A percentile compares a stretch with the other conserved stretches of the same genome.
These are phyloP conservation scores for Trachymyrmex septentrionalis DNA, from an alignment of 1,140 invertebrate species.

Conservation along the genomic window DNA sequence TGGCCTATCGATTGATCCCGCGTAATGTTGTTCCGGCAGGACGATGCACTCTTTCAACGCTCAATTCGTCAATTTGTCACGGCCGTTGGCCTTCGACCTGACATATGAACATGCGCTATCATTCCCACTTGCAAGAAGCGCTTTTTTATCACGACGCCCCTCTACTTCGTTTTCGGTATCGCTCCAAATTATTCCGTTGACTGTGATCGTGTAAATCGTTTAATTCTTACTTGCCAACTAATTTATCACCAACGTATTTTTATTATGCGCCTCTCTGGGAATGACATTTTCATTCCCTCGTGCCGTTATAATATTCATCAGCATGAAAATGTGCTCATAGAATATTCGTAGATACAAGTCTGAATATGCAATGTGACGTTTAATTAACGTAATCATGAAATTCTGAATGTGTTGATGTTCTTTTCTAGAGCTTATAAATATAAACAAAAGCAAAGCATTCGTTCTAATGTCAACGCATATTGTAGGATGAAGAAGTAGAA, in stretches of 20 bases:
- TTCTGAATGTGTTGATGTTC: background rate
- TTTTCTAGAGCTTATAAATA: background rate
- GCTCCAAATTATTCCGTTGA: conserved; percentile 34
- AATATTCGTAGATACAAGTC: background rate
- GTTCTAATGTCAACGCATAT: conserved; percentile 61
- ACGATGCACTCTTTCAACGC: conserved; percentile 32
- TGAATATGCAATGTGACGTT: background rate
- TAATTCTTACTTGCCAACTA: background rate
- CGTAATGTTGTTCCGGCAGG: background rate
- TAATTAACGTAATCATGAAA: conserved; percentile 10
- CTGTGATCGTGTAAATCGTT: background rate
- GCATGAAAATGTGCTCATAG: background rate
- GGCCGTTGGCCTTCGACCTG: background rate
- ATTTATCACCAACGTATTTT: background rate
- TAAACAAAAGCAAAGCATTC: background rate
- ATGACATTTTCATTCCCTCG: background rate
- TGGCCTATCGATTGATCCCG: conserved; percentile 16
- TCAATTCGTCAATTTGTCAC: conserved; percentile 39
- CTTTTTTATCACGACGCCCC: conserved; percentile 17
- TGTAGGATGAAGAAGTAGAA: conserved; percentile 86
- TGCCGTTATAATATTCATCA: conserved; percentile 48
- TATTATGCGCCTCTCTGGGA: background rate
- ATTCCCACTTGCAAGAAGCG: too few relatives aligned
- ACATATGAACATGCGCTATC: conserved; percentile 37
- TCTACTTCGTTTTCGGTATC: conserved; percentile 2